Conservation (phyloP, 2,888 invertebrate genomes). For the Hartigia nigra region DNA sequence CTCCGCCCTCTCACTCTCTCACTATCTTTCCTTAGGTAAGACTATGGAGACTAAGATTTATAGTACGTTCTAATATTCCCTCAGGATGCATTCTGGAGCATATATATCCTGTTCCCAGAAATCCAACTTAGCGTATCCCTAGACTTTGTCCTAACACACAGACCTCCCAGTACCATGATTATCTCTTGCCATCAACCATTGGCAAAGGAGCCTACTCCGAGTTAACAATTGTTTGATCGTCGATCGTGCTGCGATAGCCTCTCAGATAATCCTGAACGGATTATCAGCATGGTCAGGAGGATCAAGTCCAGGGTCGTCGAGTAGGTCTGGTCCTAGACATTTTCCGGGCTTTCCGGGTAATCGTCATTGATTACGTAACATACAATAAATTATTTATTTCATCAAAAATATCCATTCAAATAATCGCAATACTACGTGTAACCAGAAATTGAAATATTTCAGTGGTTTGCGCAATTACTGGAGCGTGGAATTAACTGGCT, state of each 20-base stretch:
- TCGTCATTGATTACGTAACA: neutral
- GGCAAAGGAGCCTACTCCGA: neutral
- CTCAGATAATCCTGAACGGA: neutral
- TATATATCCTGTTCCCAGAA: neutral
- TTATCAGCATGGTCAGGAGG: neutral
- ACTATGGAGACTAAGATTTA: neutral
- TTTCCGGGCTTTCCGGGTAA: too few relatives aligned
- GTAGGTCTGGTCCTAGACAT: neutral
- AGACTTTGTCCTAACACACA: neutral
- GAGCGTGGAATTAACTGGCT: neutral
- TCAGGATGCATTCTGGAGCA: neutral
- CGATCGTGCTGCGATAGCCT: neutral
- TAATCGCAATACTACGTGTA: neutral
- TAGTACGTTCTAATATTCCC: neutral
- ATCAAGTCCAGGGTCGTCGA: neutral
- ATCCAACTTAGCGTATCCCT: neutral
- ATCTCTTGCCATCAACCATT: neutral
- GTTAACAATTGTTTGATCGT: neutral
- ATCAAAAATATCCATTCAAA: neutral
- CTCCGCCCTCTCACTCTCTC: too few relatives aligned
- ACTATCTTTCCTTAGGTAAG: neutral
- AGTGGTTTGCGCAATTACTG: neutral
- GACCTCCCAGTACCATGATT: neutral
- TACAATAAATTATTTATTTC: neutral
- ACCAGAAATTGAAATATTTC: neutral